A percentile compares a stretch with the other conserved stretches of the same genome.
Conservation (phyloP, 2,888 invertebrate species). For the Eustalomyia histrio region DNA sequence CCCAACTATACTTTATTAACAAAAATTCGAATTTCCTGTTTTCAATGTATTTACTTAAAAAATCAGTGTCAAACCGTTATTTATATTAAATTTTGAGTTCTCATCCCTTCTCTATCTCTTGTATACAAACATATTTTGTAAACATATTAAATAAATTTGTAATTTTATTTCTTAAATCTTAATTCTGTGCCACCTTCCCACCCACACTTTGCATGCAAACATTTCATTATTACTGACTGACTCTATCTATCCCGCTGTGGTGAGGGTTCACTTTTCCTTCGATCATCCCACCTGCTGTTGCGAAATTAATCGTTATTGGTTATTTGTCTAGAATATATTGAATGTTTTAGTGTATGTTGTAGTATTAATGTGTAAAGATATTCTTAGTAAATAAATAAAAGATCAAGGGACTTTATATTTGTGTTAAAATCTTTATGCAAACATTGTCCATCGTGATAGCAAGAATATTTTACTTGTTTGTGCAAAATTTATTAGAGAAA, state of each 20-base stretch:
- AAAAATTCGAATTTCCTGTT: conserved; percentile 26
- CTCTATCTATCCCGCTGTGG: conserved; percentile 46
- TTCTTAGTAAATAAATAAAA: conserved; percentile 22
- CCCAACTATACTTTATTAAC: no score
- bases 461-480: conserved; percentile 8
- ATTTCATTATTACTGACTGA: conserved; percentile 39
- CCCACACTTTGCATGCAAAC: background rate
- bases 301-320: conserved; percentile 69
- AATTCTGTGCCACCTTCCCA: conserved; percentile 1
- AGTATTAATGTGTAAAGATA: background rate
- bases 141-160: conserved; percentile 58
- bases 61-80: conserved; percentile 47
- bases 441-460: conserved; percentile 19
- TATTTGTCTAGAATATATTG: conserved; percentile 46
- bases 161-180: conserved; percentile 38
- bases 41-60: conserved; percentile 41
- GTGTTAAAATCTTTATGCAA: conserved; percentile 32
- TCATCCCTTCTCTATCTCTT: conserved; percentile 24
- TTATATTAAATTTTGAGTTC: conserved; percentile 43
- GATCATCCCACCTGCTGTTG: conserved; percentile 67
- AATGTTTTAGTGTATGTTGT: background rate
- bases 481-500: conserved; percentile 20
- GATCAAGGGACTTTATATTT: conserved; percentile 2
- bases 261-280: conserved; percentile 38
- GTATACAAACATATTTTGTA: conserved; percentile 19